Conservation (phyloP, 2,113 vertebrate species). For the Calonectris borealis region DNA sequence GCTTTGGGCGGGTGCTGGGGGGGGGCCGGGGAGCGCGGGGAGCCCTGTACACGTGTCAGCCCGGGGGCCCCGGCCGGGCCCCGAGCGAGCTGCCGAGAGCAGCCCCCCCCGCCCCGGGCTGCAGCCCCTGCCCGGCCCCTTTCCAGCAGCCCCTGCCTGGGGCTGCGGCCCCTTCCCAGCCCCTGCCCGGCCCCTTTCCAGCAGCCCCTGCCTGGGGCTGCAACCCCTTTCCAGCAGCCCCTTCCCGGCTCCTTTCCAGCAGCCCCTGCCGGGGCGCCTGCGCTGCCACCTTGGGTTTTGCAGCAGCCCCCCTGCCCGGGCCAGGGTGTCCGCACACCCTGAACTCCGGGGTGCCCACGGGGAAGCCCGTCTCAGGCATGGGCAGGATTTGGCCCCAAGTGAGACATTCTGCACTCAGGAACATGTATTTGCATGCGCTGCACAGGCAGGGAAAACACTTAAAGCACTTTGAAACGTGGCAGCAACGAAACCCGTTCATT, state of each 20-base stretch:
- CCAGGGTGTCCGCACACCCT: not conserved
- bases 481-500: not conserved
- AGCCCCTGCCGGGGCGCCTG: no score
- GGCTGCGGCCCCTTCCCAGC: no score
- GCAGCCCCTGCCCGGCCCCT: not conserved
- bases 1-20: not conserved
- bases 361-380: rapidly evolving
- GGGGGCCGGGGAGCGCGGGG: not conserved
- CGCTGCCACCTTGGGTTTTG: no score
- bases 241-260: not conserved
- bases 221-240: not conserved
- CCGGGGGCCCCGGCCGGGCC: not conserved
- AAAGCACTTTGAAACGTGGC: not conserved
- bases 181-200: not conserved
- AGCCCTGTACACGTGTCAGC: not conserved
- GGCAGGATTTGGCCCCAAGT: not conserved
- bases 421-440: not conserved
- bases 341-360: not conserved
- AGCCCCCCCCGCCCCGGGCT: not conserved
- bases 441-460: not conserved
- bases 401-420: not conserved
- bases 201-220: no score
- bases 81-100: rapidly evolving
- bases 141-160: no score
- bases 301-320: not conserved